A percentile compares a stretch with the other conserved stretches of the same genome.
Evolutionary conservation across 2,113 vertebrate genomes (phyloP).

Genomic region (Rhinolophus ferrumequinum): DNA sequence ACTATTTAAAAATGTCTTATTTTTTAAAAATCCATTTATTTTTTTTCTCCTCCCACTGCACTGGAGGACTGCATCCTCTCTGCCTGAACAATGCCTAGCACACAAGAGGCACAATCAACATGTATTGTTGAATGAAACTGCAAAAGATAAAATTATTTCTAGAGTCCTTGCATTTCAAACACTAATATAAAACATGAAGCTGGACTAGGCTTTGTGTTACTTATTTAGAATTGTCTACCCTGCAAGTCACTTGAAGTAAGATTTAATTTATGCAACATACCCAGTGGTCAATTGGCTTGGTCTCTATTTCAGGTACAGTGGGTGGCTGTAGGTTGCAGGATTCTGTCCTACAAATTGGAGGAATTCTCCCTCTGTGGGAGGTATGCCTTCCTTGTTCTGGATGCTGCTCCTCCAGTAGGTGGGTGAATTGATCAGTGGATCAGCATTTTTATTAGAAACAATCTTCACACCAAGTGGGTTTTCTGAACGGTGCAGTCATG

Average conservation of each 20-base stretch:
- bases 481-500: background rate
- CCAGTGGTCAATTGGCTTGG: background rate
- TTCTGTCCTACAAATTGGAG: background rate
- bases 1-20: background rate
- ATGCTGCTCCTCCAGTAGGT: background rate
- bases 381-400: background rate
- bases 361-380: background rate
- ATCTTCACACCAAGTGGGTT: background rate
- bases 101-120: background rate
- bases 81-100: background rate
- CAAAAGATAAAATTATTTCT: constrained; percentile 4
- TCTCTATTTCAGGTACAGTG: background rate
- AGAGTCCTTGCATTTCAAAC: background rate
- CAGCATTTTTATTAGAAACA: background rate
- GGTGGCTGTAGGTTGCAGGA: too few relatives aligned
- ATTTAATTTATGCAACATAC: background rate
- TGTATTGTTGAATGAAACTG: background rate
- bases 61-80: background rate
- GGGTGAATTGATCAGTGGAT: background rate
- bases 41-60: background rate
- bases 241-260: background rate
- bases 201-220: background rate
- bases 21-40: background rate
- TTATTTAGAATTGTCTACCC: background rate
- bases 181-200: background rate